Evolutionary conservation across 1,140 invertebrate species (phyloP).

Genomic region (Tetramorium parvispinum): DNA sequence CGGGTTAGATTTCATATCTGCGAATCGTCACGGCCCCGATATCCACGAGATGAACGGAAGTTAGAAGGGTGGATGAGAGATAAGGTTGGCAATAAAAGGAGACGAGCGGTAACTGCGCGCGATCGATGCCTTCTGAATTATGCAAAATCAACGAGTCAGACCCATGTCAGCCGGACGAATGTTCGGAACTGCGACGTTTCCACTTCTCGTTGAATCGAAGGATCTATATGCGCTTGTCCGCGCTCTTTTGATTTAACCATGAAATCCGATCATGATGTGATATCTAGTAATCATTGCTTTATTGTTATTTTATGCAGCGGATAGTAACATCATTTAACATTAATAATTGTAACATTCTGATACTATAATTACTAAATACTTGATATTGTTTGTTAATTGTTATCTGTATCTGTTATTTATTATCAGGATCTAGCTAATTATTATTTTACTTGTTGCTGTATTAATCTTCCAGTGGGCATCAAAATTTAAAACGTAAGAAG

Average conservation of each 20-base stretch:
- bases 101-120: conserved; percentile 54
- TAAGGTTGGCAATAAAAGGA: conserved; percentile 69
- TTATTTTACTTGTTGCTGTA: neutral
- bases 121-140: conserved; percentile 66
- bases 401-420: neutral
- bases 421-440: neutral
- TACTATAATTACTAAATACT: neutral
- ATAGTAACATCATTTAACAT: neutral
- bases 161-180: conserved; percentile 65
- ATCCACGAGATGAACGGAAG: conserved; percentile 67
- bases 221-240: neutral
- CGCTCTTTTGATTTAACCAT: neutral
- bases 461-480: no score
- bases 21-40: conserved; percentile 51
- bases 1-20: conserved; percentile 51
- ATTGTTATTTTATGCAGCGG: neutral
- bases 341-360: conserved; percentile 10
- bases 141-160: conserved; percentile 72
- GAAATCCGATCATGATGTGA: neutral
- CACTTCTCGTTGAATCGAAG: conserved; percentile 2
- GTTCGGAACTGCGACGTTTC: conserved; percentile 42
- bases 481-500: no score
- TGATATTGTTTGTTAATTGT: neutral
- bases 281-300: neutral
- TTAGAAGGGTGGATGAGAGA: conserved; percentile 53